Percentiles rank a stretch among this genome's conserved stretches.
Evolutionary conservation across 2,888 invertebrate genomes (phyloP).

Genomic region (Siphlonurus alternatus): DNA sequence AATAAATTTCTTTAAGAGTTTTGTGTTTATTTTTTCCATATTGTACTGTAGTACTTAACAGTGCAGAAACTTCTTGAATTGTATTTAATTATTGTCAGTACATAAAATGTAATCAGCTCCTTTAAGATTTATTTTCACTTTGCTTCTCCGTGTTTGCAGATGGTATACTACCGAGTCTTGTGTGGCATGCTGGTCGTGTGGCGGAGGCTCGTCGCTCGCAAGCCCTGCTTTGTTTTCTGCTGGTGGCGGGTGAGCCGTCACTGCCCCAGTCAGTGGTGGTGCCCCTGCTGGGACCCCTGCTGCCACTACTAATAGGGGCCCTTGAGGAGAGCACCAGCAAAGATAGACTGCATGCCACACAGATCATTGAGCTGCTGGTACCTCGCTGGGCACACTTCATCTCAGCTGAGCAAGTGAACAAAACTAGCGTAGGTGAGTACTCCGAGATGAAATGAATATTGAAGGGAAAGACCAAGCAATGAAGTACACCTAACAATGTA

Average conservation of each 20-base stretch:
- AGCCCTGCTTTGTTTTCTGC: not conserved
- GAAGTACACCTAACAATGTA: not conserved
- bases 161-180: not conserved
- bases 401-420: not conserved
- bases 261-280: not conserved
- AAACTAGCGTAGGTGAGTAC: not conserved
- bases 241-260: not conserved
- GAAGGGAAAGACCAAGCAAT: no score
- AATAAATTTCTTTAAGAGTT: no score
- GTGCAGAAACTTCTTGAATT: no score
- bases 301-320: not conserved
- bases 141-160: not conserved
- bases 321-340: not conserved
- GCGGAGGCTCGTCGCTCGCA: not conserved
- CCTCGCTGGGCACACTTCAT: not conserved
- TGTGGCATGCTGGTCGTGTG: not conserved
- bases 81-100: no score
- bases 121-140: no score
- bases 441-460: no score
- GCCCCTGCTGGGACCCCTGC: not conserved
- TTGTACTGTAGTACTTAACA: no score
- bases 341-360: not conserved
- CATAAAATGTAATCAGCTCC: no score
- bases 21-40: no score
- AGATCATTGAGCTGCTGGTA: not conserved